These are phyloP conservation scores for Zaprionus tsacasi DNA, from an alignment of 1,140 invertebrate species.

Conservation along the genomic window DNA sequence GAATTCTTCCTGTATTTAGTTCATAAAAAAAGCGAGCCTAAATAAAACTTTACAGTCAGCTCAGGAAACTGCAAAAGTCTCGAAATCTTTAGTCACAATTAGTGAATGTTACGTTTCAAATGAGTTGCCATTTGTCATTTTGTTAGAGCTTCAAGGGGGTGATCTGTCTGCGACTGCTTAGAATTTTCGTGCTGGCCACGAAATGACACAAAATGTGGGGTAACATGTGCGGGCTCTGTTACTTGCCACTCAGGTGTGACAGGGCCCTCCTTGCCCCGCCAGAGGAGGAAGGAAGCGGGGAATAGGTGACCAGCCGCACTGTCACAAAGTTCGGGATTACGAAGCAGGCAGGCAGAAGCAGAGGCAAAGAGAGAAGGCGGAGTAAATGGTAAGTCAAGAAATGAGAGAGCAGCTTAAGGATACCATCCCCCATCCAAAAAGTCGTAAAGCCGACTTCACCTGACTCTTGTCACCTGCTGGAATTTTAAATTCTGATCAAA, in stretches of 20 bases:
- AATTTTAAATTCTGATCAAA: constrained; percentile 13
- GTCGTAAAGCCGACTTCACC: constrained; percentile 39
- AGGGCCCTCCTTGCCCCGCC: neutral
- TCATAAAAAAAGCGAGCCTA: too few relatives aligned
- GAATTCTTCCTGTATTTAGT: too few relatives aligned
- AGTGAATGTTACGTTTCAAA: neutral
- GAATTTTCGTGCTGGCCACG: neutral
- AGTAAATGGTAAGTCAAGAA: constrained; percentile 39
- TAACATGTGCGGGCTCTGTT: constrained; percentile 6
- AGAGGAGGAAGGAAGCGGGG: neutral
- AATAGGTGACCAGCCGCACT: constrained; percentile 23
- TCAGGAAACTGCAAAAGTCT: neutral
- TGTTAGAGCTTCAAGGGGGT: neutral
- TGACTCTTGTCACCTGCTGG: constrained; percentile 25
- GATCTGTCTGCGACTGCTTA: neutral
- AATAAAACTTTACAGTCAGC: neutral
- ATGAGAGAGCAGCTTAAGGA: constrained; percentile 39
- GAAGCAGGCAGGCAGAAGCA: constrained; percentile 6
- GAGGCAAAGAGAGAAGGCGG: neutral
- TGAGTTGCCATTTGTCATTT: constrained; percentile 1
- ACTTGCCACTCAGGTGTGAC: constrained; percentile 18
- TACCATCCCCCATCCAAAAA: constrained; percentile 2
- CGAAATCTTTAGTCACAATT: neutral
- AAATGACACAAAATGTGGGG: constrained; percentile 1
- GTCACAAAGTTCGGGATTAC: constrained; percentile 40